A percentile compares a stretch with the other conserved stretches of the same genome.
These are phyloP conservation scores for Alcedo quadribrachys DNA, from an alignment of 2,797 vertebrate genomes.

Conservation along the genomic window DNA sequence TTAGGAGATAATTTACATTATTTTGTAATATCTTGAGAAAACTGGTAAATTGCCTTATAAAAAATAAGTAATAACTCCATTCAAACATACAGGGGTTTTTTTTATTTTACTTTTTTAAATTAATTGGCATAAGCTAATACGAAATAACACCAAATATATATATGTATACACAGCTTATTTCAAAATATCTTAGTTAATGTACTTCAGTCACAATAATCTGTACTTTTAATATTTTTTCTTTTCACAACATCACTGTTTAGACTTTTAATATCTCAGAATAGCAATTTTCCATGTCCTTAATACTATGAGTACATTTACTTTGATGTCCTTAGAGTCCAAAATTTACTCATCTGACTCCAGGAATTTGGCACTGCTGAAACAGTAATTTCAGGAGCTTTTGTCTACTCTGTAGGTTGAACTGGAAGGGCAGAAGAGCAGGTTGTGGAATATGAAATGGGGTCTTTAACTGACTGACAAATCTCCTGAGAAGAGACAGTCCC, in stretches of 20 bases:
- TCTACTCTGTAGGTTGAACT: not conserved
- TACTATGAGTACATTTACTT: not conserved
- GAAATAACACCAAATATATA: not conserved
- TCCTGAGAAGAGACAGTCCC: not conserved
- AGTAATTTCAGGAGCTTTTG: constrained; percentile 1
- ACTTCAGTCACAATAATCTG: not conserved
- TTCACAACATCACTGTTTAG: not conserved
- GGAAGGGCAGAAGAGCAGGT: not conserved
- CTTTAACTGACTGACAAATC: constrained; percentile 25
- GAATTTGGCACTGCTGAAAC: not conserved
- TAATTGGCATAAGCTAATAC: accelerated
- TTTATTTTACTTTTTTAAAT: not conserved
- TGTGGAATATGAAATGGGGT: not conserved
- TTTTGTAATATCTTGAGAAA: not conserved
- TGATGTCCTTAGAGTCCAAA: not conserved
- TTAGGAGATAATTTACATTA: not conserved
- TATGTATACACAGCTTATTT: not conserved
- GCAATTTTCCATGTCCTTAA: not conserved
- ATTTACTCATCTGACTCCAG: not conserved
- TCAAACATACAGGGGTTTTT: not conserved
- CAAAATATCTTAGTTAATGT: not conserved
- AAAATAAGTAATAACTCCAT: accelerated
- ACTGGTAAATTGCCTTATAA: not conserved
- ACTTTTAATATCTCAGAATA: not conserved
- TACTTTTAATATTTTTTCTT: not conserved